Evolutionary conservation across 2,888 invertebrate species (phyloP), one percentile per base, ranked within the genome.

Genomic region (Pristionchus japonicus): DNA sequence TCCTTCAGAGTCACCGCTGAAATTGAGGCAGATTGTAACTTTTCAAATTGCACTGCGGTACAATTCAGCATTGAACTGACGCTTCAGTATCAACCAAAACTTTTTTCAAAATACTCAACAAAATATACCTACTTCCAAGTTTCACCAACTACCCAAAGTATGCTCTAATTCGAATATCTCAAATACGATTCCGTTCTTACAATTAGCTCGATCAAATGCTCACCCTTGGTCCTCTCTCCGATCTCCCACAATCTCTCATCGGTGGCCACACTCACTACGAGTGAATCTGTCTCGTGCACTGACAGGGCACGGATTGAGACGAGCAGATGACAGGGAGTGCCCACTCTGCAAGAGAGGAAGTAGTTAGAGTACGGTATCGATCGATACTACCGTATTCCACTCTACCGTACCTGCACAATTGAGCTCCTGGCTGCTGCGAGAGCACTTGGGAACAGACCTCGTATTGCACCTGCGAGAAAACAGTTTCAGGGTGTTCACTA

Each of bases 361-460:
- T n/a, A n/a, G n/a, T n/a, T n/a, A n/a, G 31, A n/a, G 15, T 67
- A 67, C 15, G 9, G 3, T 4, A 64, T 34, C 17, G 17, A 27
- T 40, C 23, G 20, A 31, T 86, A 37, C 27, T 52, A 31, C 49
- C 7, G 52, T 27, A 31, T 49, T n/a, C 27, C 43, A 7, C 43
- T 43, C 82, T 40, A 88, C 31, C 92, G 17, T 93, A 91, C 15
- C 94, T 92, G 89, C 94, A 93, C 49, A 94, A 84, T 61, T 93
- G 92, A 2, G 93, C 92, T 27, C 93, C 93, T 20, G 93, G 93
- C 52, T 92, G 92, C 67, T 94, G 93, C 1, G 93, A 93, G 20
- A 93, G 90, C n/a, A 94, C 91, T 88, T 93, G 94, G 0, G 94
- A 92, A 85, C 93, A 94, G 31, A 94, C 88, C 67, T 94, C 94